A percentile compares a stretch with the other conserved stretches of the same genome.
Evolutionary conservation across 2,113 vertebrate genomes (phyloP).

Genomic region (Pluvianellus socialis): DNA sequence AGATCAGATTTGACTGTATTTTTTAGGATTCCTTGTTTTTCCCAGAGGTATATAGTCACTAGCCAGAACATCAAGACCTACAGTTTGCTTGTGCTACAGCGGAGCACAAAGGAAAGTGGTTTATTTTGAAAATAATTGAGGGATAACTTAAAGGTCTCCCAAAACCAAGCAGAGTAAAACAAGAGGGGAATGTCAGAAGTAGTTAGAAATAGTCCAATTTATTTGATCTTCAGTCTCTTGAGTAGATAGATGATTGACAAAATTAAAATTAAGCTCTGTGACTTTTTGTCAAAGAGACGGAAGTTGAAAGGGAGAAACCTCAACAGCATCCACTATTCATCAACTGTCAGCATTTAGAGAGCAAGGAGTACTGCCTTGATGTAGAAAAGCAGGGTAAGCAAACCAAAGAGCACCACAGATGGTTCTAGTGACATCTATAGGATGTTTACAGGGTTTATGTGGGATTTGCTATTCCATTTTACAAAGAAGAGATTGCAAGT

Average conservation of each 20-base stretch:
- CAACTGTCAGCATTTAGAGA: not conserved
- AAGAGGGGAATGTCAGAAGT: not conserved
- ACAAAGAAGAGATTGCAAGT: not conserved
- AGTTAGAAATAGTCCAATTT: not conserved
- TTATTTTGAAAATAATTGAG: constrained; percentile 2
- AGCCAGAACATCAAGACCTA: not conserved
- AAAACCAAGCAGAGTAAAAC: not conserved
- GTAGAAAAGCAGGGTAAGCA: not conserved
- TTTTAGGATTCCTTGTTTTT: not conserved
- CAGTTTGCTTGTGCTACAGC: not conserved
- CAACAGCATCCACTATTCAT: not conserved
- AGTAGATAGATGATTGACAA: not conserved
- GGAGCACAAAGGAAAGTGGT: not conserved
- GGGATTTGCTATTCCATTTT: not conserved
- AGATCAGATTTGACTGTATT: not conserved
- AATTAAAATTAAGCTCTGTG: not conserved
- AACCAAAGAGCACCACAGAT: not conserved
- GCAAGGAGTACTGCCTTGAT: not conserved
- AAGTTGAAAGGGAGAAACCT: not conserved
- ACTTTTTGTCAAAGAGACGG: not conserved
- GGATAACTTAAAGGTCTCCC: not conserved
- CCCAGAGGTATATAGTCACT: not conserved
- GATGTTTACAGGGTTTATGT: not conserved
- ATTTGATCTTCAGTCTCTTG: not conserved
- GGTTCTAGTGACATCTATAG: not conserved